phyloP scores from a whole-genome alignment of 2,113 vertebrate species.

The Ciconia maguari region DNA sequence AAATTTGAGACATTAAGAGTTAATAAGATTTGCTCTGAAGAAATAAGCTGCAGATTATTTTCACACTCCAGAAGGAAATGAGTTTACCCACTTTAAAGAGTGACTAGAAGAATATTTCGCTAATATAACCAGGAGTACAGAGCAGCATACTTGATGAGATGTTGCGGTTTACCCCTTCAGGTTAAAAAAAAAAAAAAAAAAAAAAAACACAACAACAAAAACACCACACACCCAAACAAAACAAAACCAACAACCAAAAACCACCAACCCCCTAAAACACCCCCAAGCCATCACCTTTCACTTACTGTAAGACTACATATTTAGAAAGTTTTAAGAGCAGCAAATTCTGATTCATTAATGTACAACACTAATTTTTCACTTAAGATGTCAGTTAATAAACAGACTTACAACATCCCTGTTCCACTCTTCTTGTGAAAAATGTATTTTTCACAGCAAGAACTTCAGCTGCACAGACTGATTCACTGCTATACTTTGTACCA shows the following conservation, averaged over 20 bases:
- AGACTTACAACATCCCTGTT: neutral
- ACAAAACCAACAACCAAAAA: no score
- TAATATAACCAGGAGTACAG: neutral
- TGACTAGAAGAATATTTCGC: neutral
- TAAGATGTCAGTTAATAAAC: neutral
- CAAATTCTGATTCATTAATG: neutral
- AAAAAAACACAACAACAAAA: no score
- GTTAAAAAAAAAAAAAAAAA: neutral
- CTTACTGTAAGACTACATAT: fast-evolving
- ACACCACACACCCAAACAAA: neutral
- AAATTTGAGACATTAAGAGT: neutral
- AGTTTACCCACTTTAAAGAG: neutral
- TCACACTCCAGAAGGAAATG: conserved; percentile 41
- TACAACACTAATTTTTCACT: neutral
- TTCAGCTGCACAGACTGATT: neutral
- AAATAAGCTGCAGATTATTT: neutral
- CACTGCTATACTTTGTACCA: neutral
- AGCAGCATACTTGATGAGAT: neutral
- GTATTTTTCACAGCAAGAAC: neutral
- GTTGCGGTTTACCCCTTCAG: neutral
- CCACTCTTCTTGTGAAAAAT: neutral
- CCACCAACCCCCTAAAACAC: neutral
- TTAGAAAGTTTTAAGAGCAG: neutral
- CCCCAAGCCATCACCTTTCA: neutral
- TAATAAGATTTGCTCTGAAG: neutral